Base-by-base conservation (phyloP, 2,113 vertebrate species). In the Limanda limanda region DNA sequence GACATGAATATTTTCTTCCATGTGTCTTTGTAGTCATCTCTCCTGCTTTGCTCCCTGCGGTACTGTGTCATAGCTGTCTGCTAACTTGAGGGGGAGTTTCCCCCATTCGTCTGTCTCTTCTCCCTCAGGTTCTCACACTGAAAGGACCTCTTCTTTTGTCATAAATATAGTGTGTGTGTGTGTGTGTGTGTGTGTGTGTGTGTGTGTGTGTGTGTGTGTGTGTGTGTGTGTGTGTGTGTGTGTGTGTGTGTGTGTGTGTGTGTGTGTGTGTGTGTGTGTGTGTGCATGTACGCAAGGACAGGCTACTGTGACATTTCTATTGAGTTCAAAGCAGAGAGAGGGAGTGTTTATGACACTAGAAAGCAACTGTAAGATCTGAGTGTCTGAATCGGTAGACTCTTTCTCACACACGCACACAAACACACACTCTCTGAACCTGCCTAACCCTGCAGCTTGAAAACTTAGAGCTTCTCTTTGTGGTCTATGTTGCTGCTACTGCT, bases 81-180 rank as follows among this genome's bases (percentile, higher is more conserved):
- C 63, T 79, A 78, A 88, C 69, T 84, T 81, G n/a, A 79, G 56
- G 82, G 86, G 91, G 85, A 86, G 86, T 89, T 31, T 89, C 63
- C 82, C 87, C 82, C 71, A 51, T 86, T 85, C 37, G 59, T 83
- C 76, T 80, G 60, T 37, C 35, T 81, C 83, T 76, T 82, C 81
- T 89, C 88, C 88, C 91, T 81, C 70, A 79, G 87, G 92, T 92
- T 76, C 88, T 89, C 77, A 12, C 67, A 76, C 80, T 89, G 59
- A 89, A 93, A 88, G 74, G 71, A 80, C 24, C 79, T 86, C 63
- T 79, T 84, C 73, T 79, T 91, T 90, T 92, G 84, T 90, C 76
- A 76, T 88, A 81, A 84, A 68, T 40, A n/a, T n/a, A n/a, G 27
- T 65, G 57, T 68, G 67, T 64, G 52, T 69, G 68, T 57, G 24